phyloP scores from a whole-genome alignment of 2,113 vertebrate species.

The Nibea coibor region DNA sequence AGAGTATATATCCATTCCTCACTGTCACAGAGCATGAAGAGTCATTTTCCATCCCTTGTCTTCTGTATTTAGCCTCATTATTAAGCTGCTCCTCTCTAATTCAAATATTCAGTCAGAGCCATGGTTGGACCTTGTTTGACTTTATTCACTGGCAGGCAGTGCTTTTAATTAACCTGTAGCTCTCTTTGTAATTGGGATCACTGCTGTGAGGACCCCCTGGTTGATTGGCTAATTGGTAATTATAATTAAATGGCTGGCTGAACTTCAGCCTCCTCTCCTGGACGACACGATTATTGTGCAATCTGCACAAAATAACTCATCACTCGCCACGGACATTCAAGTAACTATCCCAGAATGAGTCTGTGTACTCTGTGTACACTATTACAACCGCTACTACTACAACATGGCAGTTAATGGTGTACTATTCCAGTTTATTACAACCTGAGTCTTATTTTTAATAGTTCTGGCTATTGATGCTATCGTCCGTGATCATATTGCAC shows the following conservation, averaged over 20 bases:
- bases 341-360: background rate
- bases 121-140: constrained; percentile 17
- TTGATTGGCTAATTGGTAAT: constrained; percentile 74
- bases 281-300: constrained; percentile 25
- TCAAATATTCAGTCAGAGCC: constrained; percentile 13
- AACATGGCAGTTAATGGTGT: background rate
- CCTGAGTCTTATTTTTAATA: background rate
- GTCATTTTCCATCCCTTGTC: background rate
- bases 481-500: constrained; percentile 1
- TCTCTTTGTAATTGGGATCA: constrained; percentile 50
- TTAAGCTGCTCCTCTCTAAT: constrained; percentile 1
- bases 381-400: background rate
- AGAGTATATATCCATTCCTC: too few relatives aligned
- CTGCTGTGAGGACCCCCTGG: constrained; percentile 46
- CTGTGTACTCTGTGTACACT: background rate
- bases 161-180: constrained; percentile 72
- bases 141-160: constrained; percentile 22
- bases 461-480: constrained; percentile 1
- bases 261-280: constrained; percentile 31
- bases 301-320: background rate
- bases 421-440: background rate
- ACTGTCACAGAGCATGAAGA: constrained; percentile 1
- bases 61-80: constrained; percentile 1
- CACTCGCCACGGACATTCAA: background rate
- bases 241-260: constrained; percentile 70